These are phyloP conservation scores for Colletes collaris DNA, from an alignment of 2,888 invertebrate species.

Conservation along the genomic window DNA sequence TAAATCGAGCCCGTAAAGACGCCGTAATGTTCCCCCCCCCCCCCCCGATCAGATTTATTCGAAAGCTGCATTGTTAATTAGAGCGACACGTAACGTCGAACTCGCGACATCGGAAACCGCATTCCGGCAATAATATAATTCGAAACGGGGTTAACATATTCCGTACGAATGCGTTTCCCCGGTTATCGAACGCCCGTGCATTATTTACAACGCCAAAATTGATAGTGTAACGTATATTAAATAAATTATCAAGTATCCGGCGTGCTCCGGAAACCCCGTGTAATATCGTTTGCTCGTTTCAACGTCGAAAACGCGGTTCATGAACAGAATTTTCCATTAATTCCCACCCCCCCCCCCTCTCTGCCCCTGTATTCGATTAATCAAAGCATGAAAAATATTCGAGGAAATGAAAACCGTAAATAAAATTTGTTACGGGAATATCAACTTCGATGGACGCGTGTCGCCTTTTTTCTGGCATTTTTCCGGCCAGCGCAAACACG, in stretches of 20 bases:
- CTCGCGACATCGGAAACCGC: background rate
- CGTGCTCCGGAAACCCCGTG: background rate
- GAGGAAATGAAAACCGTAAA: slow-evolving; percentile 7
- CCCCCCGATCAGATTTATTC: background rate
- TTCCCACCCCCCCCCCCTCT: no score
- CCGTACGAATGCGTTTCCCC: background rate
- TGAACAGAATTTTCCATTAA: slow-evolving; percentile 5
- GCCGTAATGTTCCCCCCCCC: background rate
- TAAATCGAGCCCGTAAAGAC: background rate
- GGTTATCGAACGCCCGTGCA: background rate
- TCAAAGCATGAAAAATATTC: background rate
- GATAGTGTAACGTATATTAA: background rate
- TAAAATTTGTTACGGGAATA: slow-evolving; percentile 5
- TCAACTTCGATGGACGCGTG: background rate
- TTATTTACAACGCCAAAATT: background rate
- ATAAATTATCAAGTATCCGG: slow-evolving; percentile 1
- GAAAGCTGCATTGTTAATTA: slow-evolving; percentile 1
- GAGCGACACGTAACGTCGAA: background rate
- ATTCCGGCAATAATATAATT: background rate
- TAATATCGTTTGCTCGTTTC: slow-evolving; percentile 7
- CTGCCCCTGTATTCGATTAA: slow-evolving; percentile 3
- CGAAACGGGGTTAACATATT: background rate
- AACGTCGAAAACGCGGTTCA: background rate
- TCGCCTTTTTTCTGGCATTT: background rate
- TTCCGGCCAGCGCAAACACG: slow-evolving; percentile 10